Evolutionary conservation across 1,140 invertebrate genomes (phyloP).

Genomic region (Holcopasites calliopsidis): DNA sequence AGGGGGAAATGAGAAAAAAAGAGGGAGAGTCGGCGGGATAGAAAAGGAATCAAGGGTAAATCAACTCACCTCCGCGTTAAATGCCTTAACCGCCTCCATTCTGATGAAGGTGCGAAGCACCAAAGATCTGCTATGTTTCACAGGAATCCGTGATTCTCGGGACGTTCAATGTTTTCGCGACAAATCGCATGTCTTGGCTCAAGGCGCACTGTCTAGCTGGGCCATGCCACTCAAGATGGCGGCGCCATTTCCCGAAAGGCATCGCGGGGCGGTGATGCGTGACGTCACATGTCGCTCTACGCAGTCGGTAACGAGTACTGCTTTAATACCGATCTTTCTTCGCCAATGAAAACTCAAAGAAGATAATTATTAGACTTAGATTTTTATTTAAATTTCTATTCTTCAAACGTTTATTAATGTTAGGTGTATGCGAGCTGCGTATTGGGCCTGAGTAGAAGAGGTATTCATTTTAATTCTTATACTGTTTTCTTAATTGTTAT

Average conservation of each 20-base stretch:
- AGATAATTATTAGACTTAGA: background rate
- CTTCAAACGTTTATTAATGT: background rate
- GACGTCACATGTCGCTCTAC: constrained; percentile 67
- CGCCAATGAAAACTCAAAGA: background rate
- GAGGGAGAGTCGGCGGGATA: constrained; percentile 63
- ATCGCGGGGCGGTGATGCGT: constrained; percentile 69
- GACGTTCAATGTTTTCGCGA: constrained; percentile 53
- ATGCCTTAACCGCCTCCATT: constrained; percentile 85
- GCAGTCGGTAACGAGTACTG: constrained; percentile 40
- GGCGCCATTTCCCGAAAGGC: constrained; percentile 69
- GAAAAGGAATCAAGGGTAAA: constrained; percentile 69
- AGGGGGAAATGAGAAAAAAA: constrained; percentile 17
- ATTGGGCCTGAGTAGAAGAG: too few relatives aligned
- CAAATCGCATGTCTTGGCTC: constrained; percentile 62
- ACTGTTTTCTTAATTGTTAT: too few relatives aligned
- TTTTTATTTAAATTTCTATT: background rate
- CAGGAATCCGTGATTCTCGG: constrained; percentile 46
- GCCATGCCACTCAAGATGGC: constrained; percentile 79
- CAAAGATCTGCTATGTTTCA: constrained; percentile 49
- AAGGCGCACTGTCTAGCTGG: constrained; percentile 64
- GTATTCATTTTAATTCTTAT: too few relatives aligned
- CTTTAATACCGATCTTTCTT: constrained; percentile 12
- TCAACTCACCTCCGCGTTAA: constrained; percentile 83
- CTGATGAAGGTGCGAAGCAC: constrained; percentile 17
- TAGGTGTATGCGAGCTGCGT: too few relatives aligned